Conservation (phyloP, 2,888 invertebrate species). For the Eupelmus urozonus region DNA sequence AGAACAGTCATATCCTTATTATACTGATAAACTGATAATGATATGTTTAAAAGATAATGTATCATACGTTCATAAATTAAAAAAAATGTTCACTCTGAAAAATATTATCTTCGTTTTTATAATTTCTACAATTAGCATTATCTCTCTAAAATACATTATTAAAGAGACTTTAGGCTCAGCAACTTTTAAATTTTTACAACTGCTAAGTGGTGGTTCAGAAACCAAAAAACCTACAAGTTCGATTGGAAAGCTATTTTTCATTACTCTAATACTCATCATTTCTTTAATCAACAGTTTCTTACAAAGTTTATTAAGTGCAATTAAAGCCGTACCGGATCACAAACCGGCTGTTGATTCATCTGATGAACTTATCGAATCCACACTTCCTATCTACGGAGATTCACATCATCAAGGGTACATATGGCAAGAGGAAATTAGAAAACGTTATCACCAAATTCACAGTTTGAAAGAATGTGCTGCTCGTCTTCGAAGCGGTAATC, state of each 20-base stretch:
- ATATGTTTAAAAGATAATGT: background rate
- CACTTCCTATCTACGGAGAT: constrained; percentile 38
- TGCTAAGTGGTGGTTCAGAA: background rate
- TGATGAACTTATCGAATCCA: constrained; percentile 66
- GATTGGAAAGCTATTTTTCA: background rate
- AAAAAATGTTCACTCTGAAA: background rate
- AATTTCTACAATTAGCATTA: background rate
- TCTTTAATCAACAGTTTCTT: background rate
- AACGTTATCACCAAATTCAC: background rate
- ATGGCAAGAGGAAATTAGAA: background rate
- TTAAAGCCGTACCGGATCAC: background rate
- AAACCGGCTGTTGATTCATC: background rate
- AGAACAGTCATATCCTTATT: background rate
- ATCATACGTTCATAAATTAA: background rate
- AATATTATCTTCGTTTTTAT: background rate
- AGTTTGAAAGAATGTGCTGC: background rate
- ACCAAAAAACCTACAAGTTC: background rate
- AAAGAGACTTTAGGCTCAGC: background rate
- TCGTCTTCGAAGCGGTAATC: background rate
- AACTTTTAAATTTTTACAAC: background rate
- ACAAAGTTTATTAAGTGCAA: background rate
- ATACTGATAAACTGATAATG: background rate
- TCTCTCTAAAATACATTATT: background rate
- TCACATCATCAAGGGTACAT: background rate
- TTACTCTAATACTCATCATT: background rate